A percentile compares a stretch with the other conserved stretches of the same genome.
These are phyloP conservation scores for Drosophila mimetica DNA, from an alignment of 2,888 invertebrate species.

Conservation along the genomic window DNA sequence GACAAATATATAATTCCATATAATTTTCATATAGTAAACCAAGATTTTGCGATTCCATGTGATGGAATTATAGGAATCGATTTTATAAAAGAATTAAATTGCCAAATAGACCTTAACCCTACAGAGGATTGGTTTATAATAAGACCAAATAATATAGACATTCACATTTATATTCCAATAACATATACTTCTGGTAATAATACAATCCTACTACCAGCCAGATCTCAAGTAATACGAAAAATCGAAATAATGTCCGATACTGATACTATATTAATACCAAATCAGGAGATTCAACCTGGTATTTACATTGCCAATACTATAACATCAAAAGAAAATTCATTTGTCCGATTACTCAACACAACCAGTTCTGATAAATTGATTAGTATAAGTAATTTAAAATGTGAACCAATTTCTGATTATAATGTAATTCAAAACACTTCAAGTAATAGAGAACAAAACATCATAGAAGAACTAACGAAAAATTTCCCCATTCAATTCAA, in stretches of 20 bases:
- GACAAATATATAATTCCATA: slow-evolving; percentile 2
- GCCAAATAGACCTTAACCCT: not conserved
- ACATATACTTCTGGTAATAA: slow-evolving; percentile 2
- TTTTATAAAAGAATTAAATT: not conserved
- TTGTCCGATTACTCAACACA: slow-evolving; percentile 1
- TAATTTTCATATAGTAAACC: not conserved
- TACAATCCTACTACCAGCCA: not conserved
- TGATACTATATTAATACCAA: slow-evolving; percentile 1
- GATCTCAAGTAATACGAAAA: not conserved
- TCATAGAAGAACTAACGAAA: not conserved
- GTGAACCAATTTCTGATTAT: not conserved
- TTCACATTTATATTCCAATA: too few relatives aligned
- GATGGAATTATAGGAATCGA: not conserved
- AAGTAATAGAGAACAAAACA: not conserved
- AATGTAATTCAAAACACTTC: not conserved
- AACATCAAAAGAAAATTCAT: not conserved
- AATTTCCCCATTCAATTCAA: not conserved
- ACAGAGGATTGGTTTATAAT: too few relatives aligned
- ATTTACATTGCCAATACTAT: not conserved
- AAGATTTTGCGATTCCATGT: too few relatives aligned
- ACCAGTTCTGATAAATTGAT: not conserved
- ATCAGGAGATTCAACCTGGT: slow-evolving; percentile 1
- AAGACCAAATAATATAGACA: too few relatives aligned
- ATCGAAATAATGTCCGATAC: slow-evolving; percentile 2
- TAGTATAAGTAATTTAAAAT: not conserved